Conservation (phyloP, 30 jellyfish, hydroid and myxozoan genomes). For the Clytia hemisphaerica region DNA sequence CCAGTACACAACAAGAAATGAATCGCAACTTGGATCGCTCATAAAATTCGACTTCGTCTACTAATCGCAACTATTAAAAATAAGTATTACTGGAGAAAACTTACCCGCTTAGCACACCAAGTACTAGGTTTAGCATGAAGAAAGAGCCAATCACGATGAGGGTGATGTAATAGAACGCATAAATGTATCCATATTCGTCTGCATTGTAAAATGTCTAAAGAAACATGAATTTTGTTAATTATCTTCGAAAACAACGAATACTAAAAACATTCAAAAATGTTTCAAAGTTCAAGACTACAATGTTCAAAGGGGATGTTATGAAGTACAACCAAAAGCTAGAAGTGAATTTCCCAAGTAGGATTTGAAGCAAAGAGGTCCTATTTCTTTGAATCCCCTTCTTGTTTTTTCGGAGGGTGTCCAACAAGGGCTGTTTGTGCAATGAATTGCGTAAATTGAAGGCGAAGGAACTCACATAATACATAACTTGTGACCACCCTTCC, state of each 20-base stretch:
- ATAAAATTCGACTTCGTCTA: too few relatives aligned
- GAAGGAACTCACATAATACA: constrained; percentile 68
- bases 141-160: constrained; percentile 90
- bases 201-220: constrained; percentile 78
- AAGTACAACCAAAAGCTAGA: neutral
- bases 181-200: constrained; percentile 75
- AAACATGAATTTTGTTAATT: neutral
- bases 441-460: too few relatives aligned
- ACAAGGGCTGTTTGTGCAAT: too few relatives aligned
- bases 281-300: too few relatives aligned
- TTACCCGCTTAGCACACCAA: constrained; percentile 96
- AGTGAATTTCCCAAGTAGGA: too few relatives aligned
- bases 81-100: too few relatives aligned
- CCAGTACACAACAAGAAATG: too few relatives aligned
- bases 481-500: constrained; percentile 97
- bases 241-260: neutral
- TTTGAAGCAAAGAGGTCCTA: too few relatives aligned
- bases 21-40: too few relatives aligned
- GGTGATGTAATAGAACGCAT: constrained; percentile 53
- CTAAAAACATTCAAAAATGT: constrained; percentile 10
- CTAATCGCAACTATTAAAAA: too few relatives aligned
- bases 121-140: constrained; percentile 89
- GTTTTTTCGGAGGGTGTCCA: too few relatives aligned
- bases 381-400: too few relatives aligned
- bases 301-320: neutral